phyloP scores from a whole-genome alignment of 2,113 vertebrate genomes.

The Sciurus niger region DNA sequence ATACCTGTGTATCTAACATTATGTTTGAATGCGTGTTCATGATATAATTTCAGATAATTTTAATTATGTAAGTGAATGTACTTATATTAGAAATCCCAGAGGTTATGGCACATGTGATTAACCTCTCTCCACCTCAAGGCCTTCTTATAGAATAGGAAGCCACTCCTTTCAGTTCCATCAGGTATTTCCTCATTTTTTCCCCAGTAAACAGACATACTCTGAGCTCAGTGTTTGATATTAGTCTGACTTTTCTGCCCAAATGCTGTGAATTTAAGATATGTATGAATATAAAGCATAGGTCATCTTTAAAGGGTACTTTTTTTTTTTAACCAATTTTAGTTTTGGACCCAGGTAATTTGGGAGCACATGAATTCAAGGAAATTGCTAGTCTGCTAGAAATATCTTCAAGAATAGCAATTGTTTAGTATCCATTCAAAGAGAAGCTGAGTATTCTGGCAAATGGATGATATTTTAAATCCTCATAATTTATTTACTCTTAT shows the following conservation, averaged over 20 bases:
- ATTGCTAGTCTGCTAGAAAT: conserved; percentile 67
- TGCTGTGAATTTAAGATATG: neutral
- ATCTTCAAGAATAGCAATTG: conserved; percentile 57
- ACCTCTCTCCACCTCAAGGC: neutral
- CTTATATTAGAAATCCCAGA: neutral
- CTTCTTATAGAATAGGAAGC: neutral
- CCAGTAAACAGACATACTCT: neutral
- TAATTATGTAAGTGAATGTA: neutral
- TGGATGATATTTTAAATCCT: conserved; percentile 85
- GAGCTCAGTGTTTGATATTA: neutral
- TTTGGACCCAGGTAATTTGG: conserved; percentile 1
- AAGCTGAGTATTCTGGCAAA: conserved; percentile 79
- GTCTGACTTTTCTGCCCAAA: neutral
- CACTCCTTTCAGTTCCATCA: neutral
- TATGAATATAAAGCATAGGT: neutral
- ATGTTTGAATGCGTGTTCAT: neutral
- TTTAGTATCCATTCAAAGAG: conserved; percentile 78
- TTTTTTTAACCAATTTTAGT: neutral
- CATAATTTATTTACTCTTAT: conserved; percentile 88
- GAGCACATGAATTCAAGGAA: conserved; percentile 65
- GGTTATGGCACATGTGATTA: neutral
- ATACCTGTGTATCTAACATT: neutral
- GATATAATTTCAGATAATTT: conserved; percentile 42
- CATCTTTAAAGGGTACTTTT: conserved; percentile 8
- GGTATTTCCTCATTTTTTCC: neutral